phyloP scores from a whole-genome alignment of 2,797 vertebrate species.

The Hoplostethus atlanticus region DNA sequence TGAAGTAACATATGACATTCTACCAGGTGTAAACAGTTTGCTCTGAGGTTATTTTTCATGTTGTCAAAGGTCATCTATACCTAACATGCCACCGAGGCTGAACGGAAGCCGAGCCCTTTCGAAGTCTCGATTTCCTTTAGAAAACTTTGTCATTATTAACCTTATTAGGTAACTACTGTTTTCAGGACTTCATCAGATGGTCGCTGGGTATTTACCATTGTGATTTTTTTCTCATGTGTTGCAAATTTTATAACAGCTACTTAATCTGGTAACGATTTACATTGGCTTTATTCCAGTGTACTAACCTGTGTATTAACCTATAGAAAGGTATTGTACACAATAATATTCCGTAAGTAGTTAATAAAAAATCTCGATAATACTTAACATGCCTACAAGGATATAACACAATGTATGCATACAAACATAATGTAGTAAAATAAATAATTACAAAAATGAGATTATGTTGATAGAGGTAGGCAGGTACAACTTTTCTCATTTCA shows the following conservation, averaged over 20 bases:
- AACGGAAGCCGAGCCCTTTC: slow-evolving; percentile 48
- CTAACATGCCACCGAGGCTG: slow-evolving; percentile 48
- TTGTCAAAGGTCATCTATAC: slow-evolving; percentile 78
- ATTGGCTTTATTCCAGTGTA: background rate
- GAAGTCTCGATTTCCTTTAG: slow-evolving; percentile 39
- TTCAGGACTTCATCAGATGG: slow-evolving; percentile 3
- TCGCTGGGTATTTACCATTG: background rate
- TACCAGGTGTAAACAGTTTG: slow-evolving; percentile 61
- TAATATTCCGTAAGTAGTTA: background rate
- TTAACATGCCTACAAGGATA: too few relatives aligned
- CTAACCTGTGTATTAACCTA: background rate
- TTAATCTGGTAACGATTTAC: background rate
- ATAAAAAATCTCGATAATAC: background rate
- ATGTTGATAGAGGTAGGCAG: too few relatives aligned
- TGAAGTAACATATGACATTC: slow-evolving; percentile 69
- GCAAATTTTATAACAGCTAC: background rate
- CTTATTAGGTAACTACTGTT: slow-evolving; percentile 41
- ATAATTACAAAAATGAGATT: too few relatives aligned
- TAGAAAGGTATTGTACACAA: background rate
- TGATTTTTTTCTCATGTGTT: background rate
- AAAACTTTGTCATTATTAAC: slow-evolving; percentile 51
- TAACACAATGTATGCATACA: too few relatives aligned
- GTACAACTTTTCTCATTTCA: too few relatives aligned
- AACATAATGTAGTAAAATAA: too few relatives aligned
- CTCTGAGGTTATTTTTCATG: slow-evolving; percentile 79